Base-by-base conservation (phyloP, 1,140 invertebrate species). In the Procambarus virginalis region DNA sequence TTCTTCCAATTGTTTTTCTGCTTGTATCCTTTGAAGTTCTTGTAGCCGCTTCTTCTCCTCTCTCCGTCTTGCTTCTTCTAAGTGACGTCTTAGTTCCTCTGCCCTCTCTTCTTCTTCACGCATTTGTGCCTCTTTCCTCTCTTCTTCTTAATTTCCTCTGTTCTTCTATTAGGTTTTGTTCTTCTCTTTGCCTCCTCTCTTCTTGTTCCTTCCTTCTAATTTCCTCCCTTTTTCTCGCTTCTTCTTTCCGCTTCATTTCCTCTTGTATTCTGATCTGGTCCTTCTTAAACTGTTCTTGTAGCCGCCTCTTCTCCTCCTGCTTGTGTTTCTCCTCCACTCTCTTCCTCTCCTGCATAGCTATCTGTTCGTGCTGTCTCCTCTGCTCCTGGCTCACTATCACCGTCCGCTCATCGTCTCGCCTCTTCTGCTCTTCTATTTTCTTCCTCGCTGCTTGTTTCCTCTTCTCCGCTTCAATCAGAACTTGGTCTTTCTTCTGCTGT, bases 251-350 rank as follows among this genome's bases (percentile, higher is more conserved):
- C 58, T 68, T 80, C 58, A 78, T 70, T 22, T 85, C 76, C 64
- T 85, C 89, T 12, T 78, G 77, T 75, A 84, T 88, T 60, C 82
- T 91, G 68, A 79, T 58, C 79, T 86, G 64, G n/a, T 91, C 89
- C 58, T 75, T 84, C 64, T 77, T 84, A 34, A 76, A 75, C 22
- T 77, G 75, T 34, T 91, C 84, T 22, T 83, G 58, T 75, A 88
- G 46, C 55, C 48, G 70, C 79, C 48, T 88, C 73, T 91, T 76
- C 76, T 87, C 70, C 17, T 86, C 68, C 48, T 80, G 77, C 64
- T 64, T 91, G 17, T 49, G 45, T 68, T 89, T 86, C 83, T 81
- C 80, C 49, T 91, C 85, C 17, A 75, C 79, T 78, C 81, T 86
- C 70, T 87, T 86, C 75, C 58, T 87, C 70, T 77, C 48, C 46